Evolutionary conservation across 2,888 invertebrate species (phyloP).

Genomic region (Tinea pellionella): DNA sequence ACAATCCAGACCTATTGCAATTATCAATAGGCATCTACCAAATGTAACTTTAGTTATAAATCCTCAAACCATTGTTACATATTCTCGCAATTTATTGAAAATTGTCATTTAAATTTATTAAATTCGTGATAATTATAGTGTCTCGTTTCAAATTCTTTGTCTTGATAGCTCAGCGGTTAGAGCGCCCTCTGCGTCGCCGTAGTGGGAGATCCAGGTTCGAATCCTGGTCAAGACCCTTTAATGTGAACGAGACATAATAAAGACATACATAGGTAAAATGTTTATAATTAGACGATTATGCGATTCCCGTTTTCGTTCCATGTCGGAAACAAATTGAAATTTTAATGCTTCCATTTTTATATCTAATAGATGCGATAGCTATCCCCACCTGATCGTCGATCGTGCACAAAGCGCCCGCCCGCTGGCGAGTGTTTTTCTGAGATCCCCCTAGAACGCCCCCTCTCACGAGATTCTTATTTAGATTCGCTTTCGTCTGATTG

Average conservation of each 20-base stretch:
- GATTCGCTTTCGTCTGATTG: conserved; percentile 71
- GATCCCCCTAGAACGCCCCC: conserved; percentile 37
- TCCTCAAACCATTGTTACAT: not conserved
- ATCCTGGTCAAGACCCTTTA: conserved; percentile 63
- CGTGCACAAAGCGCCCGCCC: conserved; percentile 16
- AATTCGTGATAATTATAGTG: not conserved
- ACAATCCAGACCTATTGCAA: not conserved
- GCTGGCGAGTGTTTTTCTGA: conserved; percentile 47
- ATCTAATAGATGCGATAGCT: conserved; percentile 9
- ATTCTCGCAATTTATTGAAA: not conserved
- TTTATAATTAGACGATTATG: too few species aligned
- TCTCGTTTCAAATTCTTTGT: conserved; percentile 46
- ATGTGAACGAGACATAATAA: conserved; percentile 36
- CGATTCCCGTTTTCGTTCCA: too few species aligned
- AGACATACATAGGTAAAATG: too few species aligned
- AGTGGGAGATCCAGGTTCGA: conserved; percentile 64
- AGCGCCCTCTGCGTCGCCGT: conserved; percentile 45
- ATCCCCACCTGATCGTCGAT: conserved; percentile 8
- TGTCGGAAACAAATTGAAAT: not conserved
- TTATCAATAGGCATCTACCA: not conserved
- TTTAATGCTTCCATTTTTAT: not conserved
- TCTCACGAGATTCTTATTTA: conserved; percentile 70
- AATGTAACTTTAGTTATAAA: not conserved
- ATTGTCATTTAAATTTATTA: not conserved
- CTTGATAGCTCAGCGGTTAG: conserved; percentile 68